Conservation (phyloP, 1,140 invertebrate genomes). For the Meloidogyne floridensis region DNA sequence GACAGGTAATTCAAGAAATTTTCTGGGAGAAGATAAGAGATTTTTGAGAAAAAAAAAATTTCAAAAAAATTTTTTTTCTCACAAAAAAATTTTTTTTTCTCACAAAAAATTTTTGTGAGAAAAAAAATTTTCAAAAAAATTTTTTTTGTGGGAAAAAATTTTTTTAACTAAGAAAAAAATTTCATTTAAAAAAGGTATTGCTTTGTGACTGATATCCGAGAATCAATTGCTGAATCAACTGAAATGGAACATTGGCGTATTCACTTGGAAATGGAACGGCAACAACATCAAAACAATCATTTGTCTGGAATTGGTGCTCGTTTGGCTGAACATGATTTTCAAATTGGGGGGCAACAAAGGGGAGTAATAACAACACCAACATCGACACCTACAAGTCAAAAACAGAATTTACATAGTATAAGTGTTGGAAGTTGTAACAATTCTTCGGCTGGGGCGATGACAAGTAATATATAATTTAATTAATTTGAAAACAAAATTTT, state of each 20-base stretch:
- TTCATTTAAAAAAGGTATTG: slow-evolving; percentile 41
- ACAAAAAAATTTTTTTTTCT: too few species aligned
- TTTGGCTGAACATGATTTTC: background rate
- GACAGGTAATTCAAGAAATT: slow-evolving; percentile 50
- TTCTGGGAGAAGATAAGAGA: too few species aligned
- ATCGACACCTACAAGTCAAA: background rate
- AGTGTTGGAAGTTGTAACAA: slow-evolving; percentile 34
- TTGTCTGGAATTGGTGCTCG: slow-evolving; percentile 9
- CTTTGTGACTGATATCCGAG: slow-evolving; percentile 58
- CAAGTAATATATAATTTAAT: too few species aligned
- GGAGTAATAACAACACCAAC: background rate
- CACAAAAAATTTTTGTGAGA: too few species aligned
- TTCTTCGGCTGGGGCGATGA: background rate
- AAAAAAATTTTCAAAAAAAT: too few species aligned
- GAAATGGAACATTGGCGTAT: slow-evolving; percentile 64
- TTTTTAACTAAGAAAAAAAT: too few species aligned
- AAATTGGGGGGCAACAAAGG: background rate
- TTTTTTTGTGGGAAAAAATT: too few species aligned
- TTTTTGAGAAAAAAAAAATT: too few species aligned
- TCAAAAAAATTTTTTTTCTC: too few species aligned
- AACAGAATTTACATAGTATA: background rate
- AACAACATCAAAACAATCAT: slow-evolving; percentile 29
- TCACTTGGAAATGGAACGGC: slow-evolving; percentile 60
- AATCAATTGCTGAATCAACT: slow-evolving; percentile 58
- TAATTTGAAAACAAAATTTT: too few species aligned